These are phyloP conservation scores for Macaria liturata DNA, from an alignment of 2,888 invertebrate species.

Conservation along the genomic window DNA sequence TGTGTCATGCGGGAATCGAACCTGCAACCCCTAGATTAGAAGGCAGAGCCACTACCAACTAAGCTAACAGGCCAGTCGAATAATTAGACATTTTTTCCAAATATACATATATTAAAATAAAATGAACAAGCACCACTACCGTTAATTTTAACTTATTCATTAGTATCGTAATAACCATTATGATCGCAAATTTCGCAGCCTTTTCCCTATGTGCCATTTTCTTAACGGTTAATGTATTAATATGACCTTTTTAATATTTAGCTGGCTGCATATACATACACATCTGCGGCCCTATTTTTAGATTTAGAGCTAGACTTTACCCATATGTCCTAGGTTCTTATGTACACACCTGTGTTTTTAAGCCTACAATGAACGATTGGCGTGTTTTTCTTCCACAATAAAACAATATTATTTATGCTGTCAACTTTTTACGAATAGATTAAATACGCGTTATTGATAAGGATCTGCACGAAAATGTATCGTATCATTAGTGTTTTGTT, in stretches of 20 bases:
- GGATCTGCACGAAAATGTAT: too few species aligned
- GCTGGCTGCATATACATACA: slow-evolving; percentile 42
- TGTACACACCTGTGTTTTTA: slow-evolving; percentile 15
- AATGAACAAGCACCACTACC: too few species aligned
- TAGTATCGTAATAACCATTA: not conserved
- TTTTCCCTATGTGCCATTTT: slow-evolving; percentile 7
- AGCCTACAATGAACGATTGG: slow-evolving; percentile 8
- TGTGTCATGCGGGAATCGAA: too few species aligned
- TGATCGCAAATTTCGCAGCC: not conserved
- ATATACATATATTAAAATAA: too few species aligned
- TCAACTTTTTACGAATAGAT: slow-evolving; percentile 32
- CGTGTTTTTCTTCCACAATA: slow-evolving; percentile 8
- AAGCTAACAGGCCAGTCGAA: too few species aligned
- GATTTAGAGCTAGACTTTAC: slow-evolving; percentile 49
- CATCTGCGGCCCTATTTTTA: slow-evolving; percentile 61
- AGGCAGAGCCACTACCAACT: too few species aligned
- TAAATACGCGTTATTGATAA: too few species aligned
- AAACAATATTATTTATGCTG: slow-evolving; percentile 37
- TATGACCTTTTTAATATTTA: slow-evolving; percentile 49
- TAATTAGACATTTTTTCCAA: too few species aligned
- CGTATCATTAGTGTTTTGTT: too few species aligned
- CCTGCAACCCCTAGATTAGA: too few species aligned
- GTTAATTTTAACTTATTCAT: not conserved
- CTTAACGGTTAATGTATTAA: slow-evolving; percentile 11
- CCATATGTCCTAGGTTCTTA: slow-evolving; percentile 12